Conservation (phyloP, 2,797 vertebrate species). For the Macroramphosus scolopax region DNA sequence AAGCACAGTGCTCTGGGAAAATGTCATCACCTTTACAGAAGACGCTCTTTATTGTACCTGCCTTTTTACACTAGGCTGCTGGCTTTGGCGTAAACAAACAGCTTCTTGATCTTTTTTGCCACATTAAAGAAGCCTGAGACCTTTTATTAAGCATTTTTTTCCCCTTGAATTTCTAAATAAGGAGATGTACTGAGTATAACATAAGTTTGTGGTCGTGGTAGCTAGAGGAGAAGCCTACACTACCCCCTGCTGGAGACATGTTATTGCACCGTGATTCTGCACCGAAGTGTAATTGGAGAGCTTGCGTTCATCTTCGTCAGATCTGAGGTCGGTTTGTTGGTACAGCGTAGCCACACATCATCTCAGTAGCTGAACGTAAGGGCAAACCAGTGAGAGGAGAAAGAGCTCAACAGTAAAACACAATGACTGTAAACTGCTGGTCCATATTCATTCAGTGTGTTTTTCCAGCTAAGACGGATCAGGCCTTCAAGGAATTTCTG, state of each 20-base stretch:
- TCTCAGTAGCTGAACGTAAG: neutral
- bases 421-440: too few species aligned
- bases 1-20: conserved; percentile 44
- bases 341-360: neutral
- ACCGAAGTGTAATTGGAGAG: conserved; percentile 13
- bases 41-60: conserved; percentile 24
- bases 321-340: neutral
- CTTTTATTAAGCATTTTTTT: too few species aligned
- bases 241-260: conserved; percentile 69
- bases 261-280: conserved; percentile 44
- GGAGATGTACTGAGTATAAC: neutral
- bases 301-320: neutral
- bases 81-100: neutral
- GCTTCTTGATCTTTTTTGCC: neutral
- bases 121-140: neutral
- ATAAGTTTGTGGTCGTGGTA: conserved; percentile 21
- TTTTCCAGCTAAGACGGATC: conserved; percentile 88
- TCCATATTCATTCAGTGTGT: conserved; percentile 13
- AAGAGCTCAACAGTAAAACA: neutral
- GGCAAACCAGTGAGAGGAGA: too few species aligned
- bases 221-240: conserved; percentile 42
- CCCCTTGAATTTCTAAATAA: too few species aligned
- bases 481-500: conserved; percentile 92
- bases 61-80: conserved; percentile 7
- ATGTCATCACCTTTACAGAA: conserved; percentile 62